Base-by-base conservation (phyloP, 2,888 invertebrate genomes). In the Venustoraphidia nigricollis region DNA sequence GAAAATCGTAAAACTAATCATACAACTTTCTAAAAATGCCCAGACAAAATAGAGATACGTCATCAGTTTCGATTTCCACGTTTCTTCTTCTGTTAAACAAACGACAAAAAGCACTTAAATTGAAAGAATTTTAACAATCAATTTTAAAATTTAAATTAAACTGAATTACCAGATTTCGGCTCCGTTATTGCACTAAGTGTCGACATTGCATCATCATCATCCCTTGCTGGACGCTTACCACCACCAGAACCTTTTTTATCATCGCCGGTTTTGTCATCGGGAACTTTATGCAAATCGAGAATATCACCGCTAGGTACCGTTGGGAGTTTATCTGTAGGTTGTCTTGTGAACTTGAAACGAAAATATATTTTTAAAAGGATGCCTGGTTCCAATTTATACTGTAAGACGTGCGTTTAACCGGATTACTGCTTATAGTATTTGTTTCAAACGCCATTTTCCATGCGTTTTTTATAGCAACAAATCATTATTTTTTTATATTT, bases 1-100 rank as follows among this genome's bases (percentile, higher is more conserved):
- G 57, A 84, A 79, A 47, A 77, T 77, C 2, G 92, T 93, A 46
- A 89, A 61, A 17, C 90, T 87, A 46, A 91, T 83, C 64, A 95
- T 75, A 8, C 79, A 63, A 58, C 90, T 88, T 54, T 81, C 80
- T 48, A 90, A 64, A 57, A 93, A 80, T 14, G 81, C 81, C 72
- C 77, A 77, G 14, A 74, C 60, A 58, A 83, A 79, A 54, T 78
- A 66, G 47, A 77, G 59, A 56, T 68, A 69, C 13, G 70, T 69
- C 10, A 68, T 64, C 45, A 81, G 46, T 52, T 78, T 76, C 43
- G 75, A 70, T 48, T 70, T 62, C 47, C 67, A 56, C 11, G 71
- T 69, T 34, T 70, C 67, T 53, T 63, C 62, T 49, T 60, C 65
- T 66, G 57, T 36, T 47, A 48, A 45, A 47, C 35, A 17, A 45